These are phyloP conservation scores for Spodoptera picta DNA, from an alignment of 2,888 invertebrate species.

Conservation along the genomic window DNA sequence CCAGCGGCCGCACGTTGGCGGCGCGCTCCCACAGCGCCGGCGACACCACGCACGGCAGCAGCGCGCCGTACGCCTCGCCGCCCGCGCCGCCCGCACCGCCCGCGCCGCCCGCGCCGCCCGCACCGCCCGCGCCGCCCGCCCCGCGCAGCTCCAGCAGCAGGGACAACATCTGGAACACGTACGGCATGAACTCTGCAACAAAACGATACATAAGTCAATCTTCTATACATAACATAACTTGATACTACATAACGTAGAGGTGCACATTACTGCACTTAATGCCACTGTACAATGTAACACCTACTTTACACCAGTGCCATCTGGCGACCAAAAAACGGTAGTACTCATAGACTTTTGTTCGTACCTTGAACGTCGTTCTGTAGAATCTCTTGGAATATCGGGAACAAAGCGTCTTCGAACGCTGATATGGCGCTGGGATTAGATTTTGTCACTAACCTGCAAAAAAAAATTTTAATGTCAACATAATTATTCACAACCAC, in stretches of 20 bases:
- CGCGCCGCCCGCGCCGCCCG: constrained; percentile 75
- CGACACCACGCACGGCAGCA: constrained; percentile 96
- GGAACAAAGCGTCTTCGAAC: constrained; percentile 97
- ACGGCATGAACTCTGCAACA: constrained; percentile 97
- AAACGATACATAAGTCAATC: constrained; percentile 78
- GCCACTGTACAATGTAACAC: too few species aligned
- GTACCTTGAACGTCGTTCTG: constrained; percentile 97
- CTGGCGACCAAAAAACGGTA: not conserved
- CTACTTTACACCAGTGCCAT: too few species aligned
- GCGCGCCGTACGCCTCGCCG: constrained; percentile 94
- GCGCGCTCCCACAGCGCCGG: constrained; percentile 97
- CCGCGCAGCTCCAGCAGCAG: constrained; percentile 94
- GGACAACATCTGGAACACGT: constrained; percentile 99
- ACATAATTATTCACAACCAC: too few species aligned
- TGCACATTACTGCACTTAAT: too few species aligned
- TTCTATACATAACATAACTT: too few species aligned
- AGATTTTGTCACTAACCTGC: constrained; percentile 94
- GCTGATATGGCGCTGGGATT: constrained; percentile 94
- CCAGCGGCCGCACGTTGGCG: constrained; percentile 97
- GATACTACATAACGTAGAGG: too few species aligned
- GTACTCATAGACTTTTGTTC: not conserved
- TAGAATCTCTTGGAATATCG: constrained; percentile 97
- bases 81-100: constrained; percentile 77
- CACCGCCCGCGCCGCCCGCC: constrained; percentile 55
- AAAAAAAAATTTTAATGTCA: not conserved